Evolutionary conservation across 64 coral and sea anemone genomes (phyloP).

Genomic region (Trachythela sp.): DNA sequence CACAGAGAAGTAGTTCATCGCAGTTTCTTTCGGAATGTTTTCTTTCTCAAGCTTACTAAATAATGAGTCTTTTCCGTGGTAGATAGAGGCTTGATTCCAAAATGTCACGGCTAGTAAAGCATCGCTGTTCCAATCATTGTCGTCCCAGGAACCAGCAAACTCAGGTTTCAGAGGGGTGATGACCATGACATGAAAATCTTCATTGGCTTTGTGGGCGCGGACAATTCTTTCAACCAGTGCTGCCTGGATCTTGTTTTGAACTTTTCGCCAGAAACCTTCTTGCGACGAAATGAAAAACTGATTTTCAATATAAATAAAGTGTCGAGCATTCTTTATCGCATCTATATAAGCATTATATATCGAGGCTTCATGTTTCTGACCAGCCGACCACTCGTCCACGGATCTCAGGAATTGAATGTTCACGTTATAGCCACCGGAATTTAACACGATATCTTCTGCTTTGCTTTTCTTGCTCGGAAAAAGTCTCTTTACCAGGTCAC

Average conservation of each 20-base stretch:
- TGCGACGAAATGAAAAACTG: slow-evolving; percentile 50
- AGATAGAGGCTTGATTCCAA: slow-evolving; percentile 44
- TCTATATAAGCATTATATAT: not conserved
- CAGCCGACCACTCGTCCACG: slow-evolving; percentile 36
- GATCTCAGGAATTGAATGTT: slow-evolving; percentile 35
- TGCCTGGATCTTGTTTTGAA: slow-evolving; percentile 41
- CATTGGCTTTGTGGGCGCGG: too few relatives aligned
- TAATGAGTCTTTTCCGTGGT: slow-evolving; percentile 23
- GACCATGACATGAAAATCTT: slow-evolving; percentile 29
- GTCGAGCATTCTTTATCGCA: not conserved
- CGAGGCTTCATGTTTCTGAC: slow-evolving; percentile 35
- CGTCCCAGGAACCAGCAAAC: slow-evolving; percentile 24
- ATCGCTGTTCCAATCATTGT: not conserved
- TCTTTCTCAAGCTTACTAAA: slow-evolving; percentile 36
- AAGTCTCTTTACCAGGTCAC: not conserved
- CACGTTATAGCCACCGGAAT: not conserved
- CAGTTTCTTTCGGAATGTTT: slow-evolving; percentile 20
- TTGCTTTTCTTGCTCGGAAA: too few relatives aligned
- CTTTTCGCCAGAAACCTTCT: slow-evolving; percentile 22
- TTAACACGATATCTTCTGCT: not conserved
- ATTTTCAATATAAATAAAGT: slow-evolving; percentile 51
- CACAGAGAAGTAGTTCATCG: slow-evolving; percentile 23
- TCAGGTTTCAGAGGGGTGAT: slow-evolving; percentile 44
- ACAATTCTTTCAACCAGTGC: too few relatives aligned
- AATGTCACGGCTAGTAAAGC: slow-evolving; percentile 30